These are phyloP conservation scores for Heliconius himera DNA, from an alignment of 1,140 invertebrate genomes.

Conservation along the genomic window DNA sequence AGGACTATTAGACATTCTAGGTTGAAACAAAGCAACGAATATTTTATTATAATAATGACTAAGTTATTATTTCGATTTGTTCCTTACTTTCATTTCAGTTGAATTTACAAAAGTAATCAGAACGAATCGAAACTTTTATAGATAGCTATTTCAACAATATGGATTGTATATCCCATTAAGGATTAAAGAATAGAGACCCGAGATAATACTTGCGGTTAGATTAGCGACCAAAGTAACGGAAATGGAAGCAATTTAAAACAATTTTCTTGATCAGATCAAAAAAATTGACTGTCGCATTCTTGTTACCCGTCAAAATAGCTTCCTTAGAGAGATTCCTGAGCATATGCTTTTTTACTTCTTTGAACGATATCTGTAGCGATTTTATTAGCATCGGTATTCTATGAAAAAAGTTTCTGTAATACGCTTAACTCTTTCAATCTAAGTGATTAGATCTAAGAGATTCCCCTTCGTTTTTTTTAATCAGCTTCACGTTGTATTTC, in stretches of 20 bases:
- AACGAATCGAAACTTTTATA: too few species aligned
- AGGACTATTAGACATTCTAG: not conserved
- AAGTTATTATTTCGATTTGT: too few species aligned
- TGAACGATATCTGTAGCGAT: not conserved
- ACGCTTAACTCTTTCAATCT: not conserved
- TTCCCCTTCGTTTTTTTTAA: too few species aligned
- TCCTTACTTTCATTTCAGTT: too few species aligned
- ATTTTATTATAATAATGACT: too few species aligned
- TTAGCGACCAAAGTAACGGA: conserved; percentile 48
- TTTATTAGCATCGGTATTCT: not conserved
- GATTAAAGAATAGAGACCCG: not conserved
- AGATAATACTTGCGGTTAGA: conserved; percentile 40
- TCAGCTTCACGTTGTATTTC: too few species aligned
- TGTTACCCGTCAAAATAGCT: conserved; percentile 8
- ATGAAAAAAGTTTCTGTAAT: not conserved
- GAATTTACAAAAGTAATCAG: too few species aligned
- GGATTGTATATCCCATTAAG: not conserved
- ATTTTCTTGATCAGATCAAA: conserved; percentile 39
- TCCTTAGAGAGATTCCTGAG: not conserved
- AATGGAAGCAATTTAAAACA: conserved; percentile 48
- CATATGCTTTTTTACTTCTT: conserved; percentile 17
- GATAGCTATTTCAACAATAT: not conserved
- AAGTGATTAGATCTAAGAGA: too few species aligned
- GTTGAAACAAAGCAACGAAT: not conserved
- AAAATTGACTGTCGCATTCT: conserved; percentile 37